Conservation (phyloP, 2,797 vertebrate genomes). For the Aulostomus chinensis region DNA sequence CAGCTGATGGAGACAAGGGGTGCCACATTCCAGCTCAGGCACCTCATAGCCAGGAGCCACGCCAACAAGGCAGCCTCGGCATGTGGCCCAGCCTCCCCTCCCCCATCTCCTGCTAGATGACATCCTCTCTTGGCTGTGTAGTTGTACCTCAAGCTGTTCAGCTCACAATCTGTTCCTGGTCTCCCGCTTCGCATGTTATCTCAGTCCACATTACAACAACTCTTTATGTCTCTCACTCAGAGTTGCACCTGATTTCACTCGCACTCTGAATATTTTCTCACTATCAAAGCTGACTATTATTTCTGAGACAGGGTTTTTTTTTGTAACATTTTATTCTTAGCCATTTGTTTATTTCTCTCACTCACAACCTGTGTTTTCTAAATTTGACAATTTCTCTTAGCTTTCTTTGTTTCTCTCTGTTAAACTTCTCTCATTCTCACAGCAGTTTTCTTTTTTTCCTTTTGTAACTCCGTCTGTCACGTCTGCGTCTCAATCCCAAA, state of each 20-base stretch:
- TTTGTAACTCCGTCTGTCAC: slow-evolving; percentile 64
- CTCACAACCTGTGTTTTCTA: slow-evolving; percentile 14
- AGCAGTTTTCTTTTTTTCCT: slow-evolving; percentile 33
- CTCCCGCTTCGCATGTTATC: slow-evolving; percentile 56
- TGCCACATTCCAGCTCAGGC: slow-evolving; percentile 65
- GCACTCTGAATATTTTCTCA: slow-evolving; percentile 10
- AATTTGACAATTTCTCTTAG: slow-evolving; percentile 33
- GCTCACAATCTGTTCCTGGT: slow-evolving; percentile 70
- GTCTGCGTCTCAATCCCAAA: slow-evolving; percentile 51
- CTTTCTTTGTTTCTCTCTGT: slow-evolving; percentile 4
- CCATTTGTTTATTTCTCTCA: slow-evolving; percentile 7
- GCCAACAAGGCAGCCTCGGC: slow-evolving; percentile 66
- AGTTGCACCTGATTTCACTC: slow-evolving; percentile 18
- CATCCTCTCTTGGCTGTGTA: slow-evolving; percentile 64
- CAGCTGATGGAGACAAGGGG: slow-evolving; percentile 62
- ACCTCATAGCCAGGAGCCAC: slow-evolving; percentile 62
- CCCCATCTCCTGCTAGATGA: slow-evolving; percentile 48
- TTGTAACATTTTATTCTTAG: background rate
- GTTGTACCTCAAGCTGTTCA: slow-evolving; percentile 74
- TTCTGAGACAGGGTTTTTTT: background rate
- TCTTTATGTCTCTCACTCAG: slow-evolving; percentile 35
- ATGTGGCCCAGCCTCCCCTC: slow-evolving; percentile 41
- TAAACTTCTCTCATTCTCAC: slow-evolving; percentile 41
- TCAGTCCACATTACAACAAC: slow-evolving; percentile 52
- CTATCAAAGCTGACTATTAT: slow-evolving; percentile 25